Percentiles rank a stretch among this genome's conserved stretches.
Conservation (phyloP, 2,797 vertebrate genomes). For the Clangula hyemalis region DNA sequence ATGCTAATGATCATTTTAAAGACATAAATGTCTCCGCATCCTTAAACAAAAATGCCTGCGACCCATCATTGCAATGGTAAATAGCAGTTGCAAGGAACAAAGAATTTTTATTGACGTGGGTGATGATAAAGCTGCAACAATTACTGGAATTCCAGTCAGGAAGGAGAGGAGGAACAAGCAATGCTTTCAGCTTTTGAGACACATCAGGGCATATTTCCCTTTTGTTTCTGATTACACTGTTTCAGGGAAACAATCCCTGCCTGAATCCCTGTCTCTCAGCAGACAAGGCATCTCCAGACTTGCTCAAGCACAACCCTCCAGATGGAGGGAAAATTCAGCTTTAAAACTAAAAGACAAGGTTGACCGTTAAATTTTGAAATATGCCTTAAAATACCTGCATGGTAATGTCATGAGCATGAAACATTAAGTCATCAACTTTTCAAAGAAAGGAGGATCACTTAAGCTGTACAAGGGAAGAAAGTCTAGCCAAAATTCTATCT, state of each 20-base stretch:
- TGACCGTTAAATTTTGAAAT: background rate
- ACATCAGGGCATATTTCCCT: background rate
- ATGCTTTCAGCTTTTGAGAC: background rate
- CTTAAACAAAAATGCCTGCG: background rate
- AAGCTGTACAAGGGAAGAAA: background rate
- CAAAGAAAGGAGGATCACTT: background rate
- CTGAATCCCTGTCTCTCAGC: background rate
- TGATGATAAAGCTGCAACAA: slow-evolving; percentile 2
- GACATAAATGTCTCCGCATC: background rate
- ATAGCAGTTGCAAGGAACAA: background rate
- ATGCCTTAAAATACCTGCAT: background rate
- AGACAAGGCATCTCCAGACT: background rate
- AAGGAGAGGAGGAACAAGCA: background rate
- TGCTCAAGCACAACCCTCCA: background rate
- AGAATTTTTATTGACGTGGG: background rate
- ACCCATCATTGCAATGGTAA: background rate
- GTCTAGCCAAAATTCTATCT: background rate
- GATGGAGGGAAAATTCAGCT: background rate
- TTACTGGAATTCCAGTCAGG: slow-evolving; percentile 37
- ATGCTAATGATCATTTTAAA: background rate
- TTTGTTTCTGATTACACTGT: background rate
- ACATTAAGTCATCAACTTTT: background rate
- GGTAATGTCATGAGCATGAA: background rate
- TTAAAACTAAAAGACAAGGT: background rate
- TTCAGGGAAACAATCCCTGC: background rate